Evolutionary conservation across 2,797 vertebrate genomes (phyloP), one percentile per base, ranked within the genome.

Genomic region (Linurgus olivaceus): DNA sequence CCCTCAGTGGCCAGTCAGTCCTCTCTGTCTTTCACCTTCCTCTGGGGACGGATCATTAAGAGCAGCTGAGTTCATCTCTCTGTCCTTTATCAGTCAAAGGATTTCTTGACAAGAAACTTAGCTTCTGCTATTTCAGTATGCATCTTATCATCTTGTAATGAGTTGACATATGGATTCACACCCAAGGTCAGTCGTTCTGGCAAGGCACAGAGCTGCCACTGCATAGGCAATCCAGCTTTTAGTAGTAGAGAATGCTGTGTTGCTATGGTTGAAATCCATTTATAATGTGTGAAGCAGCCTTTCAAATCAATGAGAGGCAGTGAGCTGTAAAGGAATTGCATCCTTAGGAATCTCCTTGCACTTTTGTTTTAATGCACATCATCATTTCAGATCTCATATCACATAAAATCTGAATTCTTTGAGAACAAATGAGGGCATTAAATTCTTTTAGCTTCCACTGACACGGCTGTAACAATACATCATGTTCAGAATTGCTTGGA

Each of bases 301-400:
- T 91, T 79, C 74, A 92, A 86, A 95, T 93, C 84, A 83, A 86
- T 95, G 75, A 91, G 45, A 88, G 42, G 63, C 71, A 88, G 61
- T 65, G 68, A 96, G 50, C 78, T 95, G 72, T 68, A 86, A 88
- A 94, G 61, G 45, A 93, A 93, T 37, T 91, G 70, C 61, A 65
- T 94, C 81, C 81, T 67, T 77, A 93, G 74, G 75, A 95, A 94
- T 90, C 80, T 93, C 50, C 55, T 93, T 88, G 35, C 47, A 65
- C 67, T 82, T 93, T 63, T 25, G 47, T 96, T 97, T 95, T 93
- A 92, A 90, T 67, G 78, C 2, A 2, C 33, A 79, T 24, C 75
- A 86, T 86, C 85, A 90, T 94, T 89, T 88, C 45, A 88, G 33
- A 94, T 95, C 78, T 84, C 71, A 89, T 57, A 81, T 93, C 58